A percentile compares a stretch with the other conserved stretches of the same genome.
Evolutionary conservation across 37 sponge, comb jelly and placozoan species (phyloP).

Genomic region (Diacarnus erythraeanus): DNA sequence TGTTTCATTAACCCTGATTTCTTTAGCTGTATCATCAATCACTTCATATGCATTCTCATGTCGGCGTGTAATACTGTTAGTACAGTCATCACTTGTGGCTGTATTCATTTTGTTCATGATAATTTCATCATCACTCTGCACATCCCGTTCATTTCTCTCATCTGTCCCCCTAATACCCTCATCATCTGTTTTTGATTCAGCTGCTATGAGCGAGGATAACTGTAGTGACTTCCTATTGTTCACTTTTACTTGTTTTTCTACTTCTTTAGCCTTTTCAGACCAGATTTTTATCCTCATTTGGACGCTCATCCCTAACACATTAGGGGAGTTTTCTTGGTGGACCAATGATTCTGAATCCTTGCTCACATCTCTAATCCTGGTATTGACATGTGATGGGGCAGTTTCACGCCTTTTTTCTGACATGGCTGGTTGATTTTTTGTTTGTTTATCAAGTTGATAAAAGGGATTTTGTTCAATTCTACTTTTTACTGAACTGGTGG

Average conservation of each 20-base stretch:
- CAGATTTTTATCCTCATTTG: slow-evolving; percentile 20
- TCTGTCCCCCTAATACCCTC: neutral
- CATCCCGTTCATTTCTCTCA: neutral
- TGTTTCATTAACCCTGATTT: no score
- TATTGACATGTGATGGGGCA: neutral
- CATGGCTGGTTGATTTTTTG: neutral
- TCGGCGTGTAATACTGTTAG: neutral
- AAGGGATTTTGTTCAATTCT: slow-evolving; percentile 32
- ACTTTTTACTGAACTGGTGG: neutral
- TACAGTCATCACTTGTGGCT: neutral
- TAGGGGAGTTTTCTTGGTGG: neutral
- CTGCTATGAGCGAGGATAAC: neutral
- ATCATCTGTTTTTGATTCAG: neutral
- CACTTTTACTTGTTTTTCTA: neutral
- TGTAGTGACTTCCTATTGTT: neutral
- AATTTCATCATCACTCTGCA: slow-evolving; percentile 10
- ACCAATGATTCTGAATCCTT: neutral
- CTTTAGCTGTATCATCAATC: neutral
- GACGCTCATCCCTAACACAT: neutral
- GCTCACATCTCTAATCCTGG: neutral
- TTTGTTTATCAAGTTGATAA: slow-evolving; percentile 9
- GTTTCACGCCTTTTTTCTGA: neutral
- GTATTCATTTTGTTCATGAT: neutral
- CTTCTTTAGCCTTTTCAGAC: slow-evolving; percentile 16
- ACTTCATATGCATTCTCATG: neutral